A percentile compares a stretch with the other conserved stretches of the same genome.
phyloP scores from a whole-genome alignment of 2,797 vertebrate species.

The Halcyon leucocephala region DNA sequence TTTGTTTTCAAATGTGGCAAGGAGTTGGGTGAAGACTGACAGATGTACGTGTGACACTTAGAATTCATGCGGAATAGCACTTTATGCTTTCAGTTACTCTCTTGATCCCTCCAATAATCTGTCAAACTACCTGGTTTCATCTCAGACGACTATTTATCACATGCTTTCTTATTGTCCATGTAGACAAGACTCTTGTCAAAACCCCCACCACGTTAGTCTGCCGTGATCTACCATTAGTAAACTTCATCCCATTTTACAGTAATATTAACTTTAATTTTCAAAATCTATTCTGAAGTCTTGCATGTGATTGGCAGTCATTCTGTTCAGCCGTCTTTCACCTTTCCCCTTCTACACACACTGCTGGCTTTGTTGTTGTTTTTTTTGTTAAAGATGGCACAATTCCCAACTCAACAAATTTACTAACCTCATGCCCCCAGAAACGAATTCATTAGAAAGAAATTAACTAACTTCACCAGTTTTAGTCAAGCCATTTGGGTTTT shows the following conservation, averaged over 20 bases:
- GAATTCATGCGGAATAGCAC: background rate
- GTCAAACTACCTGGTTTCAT: background rate
- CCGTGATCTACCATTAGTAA: background rate
- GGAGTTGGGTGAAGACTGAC: background rate
- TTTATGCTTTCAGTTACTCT: background rate
- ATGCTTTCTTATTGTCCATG: background rate
- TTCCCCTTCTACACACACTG: background rate
- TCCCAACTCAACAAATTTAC: background rate
- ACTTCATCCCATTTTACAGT: background rate
- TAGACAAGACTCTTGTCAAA: background rate
- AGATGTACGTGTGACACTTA: background rate
- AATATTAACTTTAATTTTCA: background rate
- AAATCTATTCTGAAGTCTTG: background rate
- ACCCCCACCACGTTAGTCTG: background rate
- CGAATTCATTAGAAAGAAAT: fast-evolving
- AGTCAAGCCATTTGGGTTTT: too few relatives aligned
- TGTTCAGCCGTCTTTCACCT: background rate
- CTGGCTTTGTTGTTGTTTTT: background rate
- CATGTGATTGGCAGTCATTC: background rate
- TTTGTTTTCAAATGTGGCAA: background rate
- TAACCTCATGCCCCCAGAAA: background rate
- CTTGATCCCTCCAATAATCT: background rate
- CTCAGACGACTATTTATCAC: background rate
- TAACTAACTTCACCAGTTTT: background rate
- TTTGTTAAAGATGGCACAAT: background rate